Evolutionary conservation across 2,797 vertebrate species (phyloP), one percentile per base, ranked within the genome.

Genomic region (Eulemur albifrons): DNA sequence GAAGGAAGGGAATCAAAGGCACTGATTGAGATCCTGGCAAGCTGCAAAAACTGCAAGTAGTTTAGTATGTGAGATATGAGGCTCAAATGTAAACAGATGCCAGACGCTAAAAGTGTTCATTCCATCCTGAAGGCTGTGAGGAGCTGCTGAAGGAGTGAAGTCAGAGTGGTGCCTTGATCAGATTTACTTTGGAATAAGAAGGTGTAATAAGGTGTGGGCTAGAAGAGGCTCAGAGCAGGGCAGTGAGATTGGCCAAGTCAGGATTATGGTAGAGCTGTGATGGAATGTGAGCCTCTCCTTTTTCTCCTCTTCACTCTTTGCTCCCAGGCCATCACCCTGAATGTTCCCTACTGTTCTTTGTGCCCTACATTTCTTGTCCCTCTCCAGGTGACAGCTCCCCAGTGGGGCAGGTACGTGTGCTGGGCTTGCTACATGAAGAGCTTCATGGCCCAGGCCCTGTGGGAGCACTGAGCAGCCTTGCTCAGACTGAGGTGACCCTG

Each of bases 381-480:
- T 86, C 5, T 84, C 11, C 72, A 97, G 97, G 67, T 59, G 38
- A 85, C 30, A 11, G 76, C 72, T 32, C 69, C 52, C 27, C 48
- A 5, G 54, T 7, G 35, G 35, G 77, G 23, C 93, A 15, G 7
- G 63, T 97, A 2, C 38, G 5, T 10, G 96, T 98, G 27, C 84
- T 98, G 18, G 96, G 97, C 63, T 92, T 98, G 18, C 87, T 98
- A 0, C 98, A 98, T 25, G 89, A 92, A 88, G 98, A 98, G 38
- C 96, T 97, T 61, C 98, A 97, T 5, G 90, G 93, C 21, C 93
- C 87, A 12, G 97, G 96, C 57, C 95, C 95, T 2, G 0, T 81
- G 59, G 96, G 87, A 54, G 93, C 93, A 11, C 9, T 98, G 73
- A 90, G 91, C 72, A 76, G 81, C 76, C 95, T 98, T 73, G 95